Evolutionary conservation across 1,140 invertebrate genomes (phyloP).

Genomic region (Megathymus violae): DNA sequence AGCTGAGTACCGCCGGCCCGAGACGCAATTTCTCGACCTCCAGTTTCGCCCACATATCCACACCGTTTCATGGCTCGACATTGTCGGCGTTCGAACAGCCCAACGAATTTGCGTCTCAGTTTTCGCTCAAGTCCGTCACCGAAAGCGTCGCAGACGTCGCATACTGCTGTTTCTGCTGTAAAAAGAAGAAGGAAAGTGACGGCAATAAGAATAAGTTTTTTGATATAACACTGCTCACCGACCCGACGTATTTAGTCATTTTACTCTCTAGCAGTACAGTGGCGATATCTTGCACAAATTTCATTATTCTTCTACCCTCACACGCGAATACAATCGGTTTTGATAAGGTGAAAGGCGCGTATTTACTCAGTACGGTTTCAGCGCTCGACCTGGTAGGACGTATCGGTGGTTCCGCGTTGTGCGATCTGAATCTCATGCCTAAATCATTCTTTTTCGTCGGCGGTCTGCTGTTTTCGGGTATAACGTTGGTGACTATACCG

Average conservation of each 20-base stretch:
- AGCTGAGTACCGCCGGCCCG: slow-evolving; percentile 67
- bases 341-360: slow-evolving; percentile 87
- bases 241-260: slow-evolving; percentile 92
- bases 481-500: slow-evolving; percentile 88
- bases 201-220: slow-evolving; percentile 86
- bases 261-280: slow-evolving; percentile 92
- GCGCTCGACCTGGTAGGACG: slow-evolving; percentile 91
- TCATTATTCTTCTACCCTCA: slow-evolving; percentile 90
- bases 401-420: slow-evolving; percentile 91
- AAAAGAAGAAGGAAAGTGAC: slow-evolving; percentile 66
- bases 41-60: slow-evolving; percentile 92
- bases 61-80: slow-evolving; percentile 92
- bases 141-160: slow-evolving; percentile 82
- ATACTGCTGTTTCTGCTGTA: slow-evolving; percentile 76
- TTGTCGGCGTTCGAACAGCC: slow-evolving; percentile 87
- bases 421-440: slow-evolving; percentile 89
- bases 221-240: slow-evolving; percentile 88
- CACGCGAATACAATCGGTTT: slow-evolving; percentile 89
- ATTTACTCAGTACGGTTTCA: slow-evolving; percentile 90
- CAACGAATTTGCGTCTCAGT: slow-evolving; percentile 90
- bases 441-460: slow-evolving; percentile 92
- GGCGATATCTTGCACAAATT: slow-evolving; percentile 93
- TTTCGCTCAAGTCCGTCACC: slow-evolving; percentile 88
- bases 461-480: slow-evolving; percentile 89
- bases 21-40: slow-evolving; percentile 89